phyloP scores from a whole-genome alignment of 2,113 vertebrate species.

The Galemys pyrenaicus region DNA sequence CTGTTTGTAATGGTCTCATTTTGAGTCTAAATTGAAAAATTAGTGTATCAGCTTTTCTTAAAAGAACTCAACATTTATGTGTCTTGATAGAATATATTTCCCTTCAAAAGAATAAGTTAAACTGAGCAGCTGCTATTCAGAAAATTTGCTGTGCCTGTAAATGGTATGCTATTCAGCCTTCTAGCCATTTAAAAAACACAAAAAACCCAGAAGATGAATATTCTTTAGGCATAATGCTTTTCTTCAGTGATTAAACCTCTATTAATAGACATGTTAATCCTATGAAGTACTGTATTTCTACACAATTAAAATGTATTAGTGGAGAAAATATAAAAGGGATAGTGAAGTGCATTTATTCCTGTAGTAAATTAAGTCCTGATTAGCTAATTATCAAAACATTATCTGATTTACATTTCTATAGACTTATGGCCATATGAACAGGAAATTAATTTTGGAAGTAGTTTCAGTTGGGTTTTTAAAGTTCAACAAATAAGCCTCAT shows the following conservation, averaged over 20 bases:
- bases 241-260: constrained; percentile 81
- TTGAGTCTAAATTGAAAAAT: constrained; percentile 54
- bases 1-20: constrained; percentile 33
- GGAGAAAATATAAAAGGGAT: constrained; percentile 81
- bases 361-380: constrained; percentile 86
- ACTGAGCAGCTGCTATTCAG: constrained; percentile 81
- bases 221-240: constrained; percentile 78
- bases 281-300: constrained; percentile 84
- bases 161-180: constrained; percentile 78
- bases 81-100: constrained; percentile 36
- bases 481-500: constrained; percentile 72
- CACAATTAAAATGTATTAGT: constrained; percentile 87
- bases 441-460: constrained; percentile 87
- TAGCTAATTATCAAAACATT: constrained; percentile 88
- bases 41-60: constrained; percentile 35
- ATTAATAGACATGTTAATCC: constrained; percentile 86
- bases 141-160: constrained; percentile 72
- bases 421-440: constrained; percentile 83
- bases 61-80: constrained; percentile 28
- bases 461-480: constrained; percentile 80
- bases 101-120: constrained; percentile 71
- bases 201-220: constrained; percentile 61
- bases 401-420: constrained; percentile 90
- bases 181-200: constrained; percentile 74
- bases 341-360: constrained; percentile 82